These are phyloP conservation scores for Automeris io DNA, from an alignment of 2,888 invertebrate species.

Conservation along the genomic window DNA sequence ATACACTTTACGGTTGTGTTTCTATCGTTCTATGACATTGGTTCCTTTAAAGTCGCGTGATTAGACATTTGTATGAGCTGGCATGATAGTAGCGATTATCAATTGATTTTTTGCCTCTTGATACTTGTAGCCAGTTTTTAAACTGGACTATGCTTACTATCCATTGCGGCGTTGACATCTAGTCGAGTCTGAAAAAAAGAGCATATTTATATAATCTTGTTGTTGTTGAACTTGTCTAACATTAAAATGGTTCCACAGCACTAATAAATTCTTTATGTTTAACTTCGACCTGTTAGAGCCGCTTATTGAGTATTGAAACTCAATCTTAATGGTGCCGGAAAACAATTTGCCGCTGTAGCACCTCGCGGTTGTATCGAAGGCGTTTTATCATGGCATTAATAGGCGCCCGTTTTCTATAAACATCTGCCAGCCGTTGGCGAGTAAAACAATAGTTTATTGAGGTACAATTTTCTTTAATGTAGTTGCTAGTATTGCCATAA, in stretches of 20 bases:
- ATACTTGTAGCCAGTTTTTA: too few species aligned
- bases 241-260: slow-evolving; percentile 12
- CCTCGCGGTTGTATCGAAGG: slow-evolving; percentile 39
- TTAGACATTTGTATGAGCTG: too few species aligned
- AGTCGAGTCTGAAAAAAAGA: too few species aligned
- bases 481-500: slow-evolving; percentile 22
- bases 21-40: too few species aligned
- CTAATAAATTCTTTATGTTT: slow-evolving; percentile 32
- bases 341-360: slow-evolving; percentile 56
- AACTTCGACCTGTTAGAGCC: slow-evolving; percentile 21
- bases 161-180: too few species aligned
- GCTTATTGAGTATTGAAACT: slow-evolving; percentile 61
- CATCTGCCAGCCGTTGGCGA: slow-evolving; percentile 23
- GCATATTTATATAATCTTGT: neutral
- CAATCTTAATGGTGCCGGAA: slow-evolving; percentile 68
- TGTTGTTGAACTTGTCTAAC: slow-evolving; percentile 6
- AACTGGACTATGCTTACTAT: too few species aligned
- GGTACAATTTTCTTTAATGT: neutral
- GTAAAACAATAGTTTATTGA: neutral
- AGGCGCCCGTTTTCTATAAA: slow-evolving; percentile 39
- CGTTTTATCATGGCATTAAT: slow-evolving; percentile 49
- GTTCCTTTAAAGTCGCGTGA: too few species aligned
- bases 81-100: too few species aligned
- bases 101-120: too few species aligned
- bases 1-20: too few species aligned